Evolutionary conservation across 1,140 invertebrate genomes (phyloP).

Genomic region (Dreissena rostriformis): DNA sequence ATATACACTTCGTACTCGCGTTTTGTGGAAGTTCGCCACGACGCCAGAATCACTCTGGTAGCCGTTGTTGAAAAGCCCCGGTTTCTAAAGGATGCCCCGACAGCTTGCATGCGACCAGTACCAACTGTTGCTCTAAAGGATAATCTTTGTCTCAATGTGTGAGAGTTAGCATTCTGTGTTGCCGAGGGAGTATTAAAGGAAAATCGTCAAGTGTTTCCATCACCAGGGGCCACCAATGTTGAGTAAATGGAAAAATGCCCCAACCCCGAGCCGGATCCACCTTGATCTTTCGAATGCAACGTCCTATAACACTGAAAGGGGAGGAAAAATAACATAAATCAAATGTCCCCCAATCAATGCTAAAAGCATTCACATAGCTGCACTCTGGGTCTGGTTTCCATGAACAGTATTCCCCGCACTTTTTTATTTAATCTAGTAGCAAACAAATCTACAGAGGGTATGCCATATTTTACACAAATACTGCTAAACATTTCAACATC

Average conservation of each 20-base stretch:
- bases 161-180: too few relatives aligned
- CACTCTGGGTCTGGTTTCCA: slow-evolving; percentile 36
- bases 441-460: slow-evolving; percentile 24
- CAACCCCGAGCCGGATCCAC: slow-evolving; percentile 13
- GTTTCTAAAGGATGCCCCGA: too few relatives aligned
- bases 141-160: too few relatives aligned
- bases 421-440: slow-evolving; percentile 35
- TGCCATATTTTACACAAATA: background rate
- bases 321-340: slow-evolving; percentile 9
- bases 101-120: too few relatives aligned
- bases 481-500: background rate
- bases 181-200: too few relatives aligned
- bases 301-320: slow-evolving; percentile 37
- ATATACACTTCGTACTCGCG: too few relatives aligned
- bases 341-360: slow-evolving; percentile 10
- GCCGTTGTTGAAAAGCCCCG: too few relatives aligned
- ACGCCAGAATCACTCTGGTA: too few relatives aligned
- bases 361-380: slow-evolving; percentile 21
- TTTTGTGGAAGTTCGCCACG: too few relatives aligned
- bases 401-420: slow-evolving; percentile 7
- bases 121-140: too few relatives aligned
- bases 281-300: slow-evolving; percentile 22
- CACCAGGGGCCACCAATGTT: too few relatives aligned
- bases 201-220: too few relatives aligned
- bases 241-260: background rate